A percentile compares a stretch with the other conserved stretches of the same genome.
Conservation (phyloP, 2,797 vertebrate species). For the Neopelma chrysocephalum region DNA sequence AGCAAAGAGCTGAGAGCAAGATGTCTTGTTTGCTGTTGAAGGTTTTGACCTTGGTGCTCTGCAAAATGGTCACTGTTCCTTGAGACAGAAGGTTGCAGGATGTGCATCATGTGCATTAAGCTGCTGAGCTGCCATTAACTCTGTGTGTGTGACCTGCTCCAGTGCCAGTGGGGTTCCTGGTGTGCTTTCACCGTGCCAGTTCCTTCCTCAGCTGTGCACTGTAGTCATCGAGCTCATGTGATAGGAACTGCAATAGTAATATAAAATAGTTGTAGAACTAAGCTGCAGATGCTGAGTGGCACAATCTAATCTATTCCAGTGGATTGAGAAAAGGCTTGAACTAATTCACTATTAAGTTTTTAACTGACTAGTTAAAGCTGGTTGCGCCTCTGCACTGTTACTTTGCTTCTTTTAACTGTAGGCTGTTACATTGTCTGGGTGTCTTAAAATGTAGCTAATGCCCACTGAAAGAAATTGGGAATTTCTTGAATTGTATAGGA, state of each 20-base stretch:
- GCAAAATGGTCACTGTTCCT: not conserved
- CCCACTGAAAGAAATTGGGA: not conserved
- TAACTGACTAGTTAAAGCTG: not conserved
- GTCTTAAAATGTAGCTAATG: slow-evolving; percentile 8
- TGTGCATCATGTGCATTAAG: not conserved
- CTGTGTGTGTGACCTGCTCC: not conserved
- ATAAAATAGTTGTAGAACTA: not conserved
- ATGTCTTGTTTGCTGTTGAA: not conserved
- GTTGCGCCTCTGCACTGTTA: not conserved
- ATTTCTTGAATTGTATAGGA: not conserved
- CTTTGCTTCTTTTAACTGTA: slow-evolving; percentile 58
- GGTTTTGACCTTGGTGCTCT: not conserved
- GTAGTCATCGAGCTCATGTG: not conserved
- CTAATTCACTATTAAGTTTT: slow-evolving; percentile 3
- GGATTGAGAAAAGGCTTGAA: slow-evolving; percentile 1
- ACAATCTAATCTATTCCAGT: not conserved
- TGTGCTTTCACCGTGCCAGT: not conserved
- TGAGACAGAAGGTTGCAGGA: not conserved
- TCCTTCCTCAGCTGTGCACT: not conserved
- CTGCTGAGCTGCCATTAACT: slow-evolving; percentile 5
- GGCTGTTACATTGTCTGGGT: slow-evolving; percentile 38
- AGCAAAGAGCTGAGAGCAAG: not conserved
- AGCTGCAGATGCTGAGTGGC: not conserved
- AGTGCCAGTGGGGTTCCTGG: not conserved
- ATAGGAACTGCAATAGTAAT: not conserved